Evolutionary conservation across 2,888 invertebrate species (phyloP).

Genomic region (Cabera pusaria): DNA sequence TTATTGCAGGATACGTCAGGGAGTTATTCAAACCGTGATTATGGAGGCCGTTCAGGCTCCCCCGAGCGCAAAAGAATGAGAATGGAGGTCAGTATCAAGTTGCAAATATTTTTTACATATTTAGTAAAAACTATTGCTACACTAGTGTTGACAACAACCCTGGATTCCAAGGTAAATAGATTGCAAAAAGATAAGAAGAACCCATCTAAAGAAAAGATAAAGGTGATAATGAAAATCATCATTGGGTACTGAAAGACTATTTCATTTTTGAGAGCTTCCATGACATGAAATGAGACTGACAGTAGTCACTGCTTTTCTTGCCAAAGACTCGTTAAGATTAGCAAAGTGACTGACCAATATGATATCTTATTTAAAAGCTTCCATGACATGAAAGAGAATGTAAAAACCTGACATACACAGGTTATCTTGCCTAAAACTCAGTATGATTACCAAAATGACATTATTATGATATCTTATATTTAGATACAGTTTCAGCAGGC

Average conservation of each 20-base stretch:
- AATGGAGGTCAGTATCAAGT: conserved; percentile 80
- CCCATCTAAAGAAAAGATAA: conserved; percentile 5
- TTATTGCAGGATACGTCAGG: conserved; percentile 68
- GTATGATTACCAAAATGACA: too few species aligned
- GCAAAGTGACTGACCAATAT: too few species aligned
- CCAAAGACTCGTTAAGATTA: conserved; percentile 10
- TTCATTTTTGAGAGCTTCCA: conserved; percentile 4
- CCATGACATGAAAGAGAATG: too few species aligned
- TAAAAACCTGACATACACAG: too few species aligned
- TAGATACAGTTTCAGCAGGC: conserved; percentile 6
- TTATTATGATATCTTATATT: conserved; percentile 4
- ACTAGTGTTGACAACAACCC: too few species aligned
- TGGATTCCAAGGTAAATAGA: too few species aligned
- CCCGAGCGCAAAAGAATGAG: conserved; percentile 86
- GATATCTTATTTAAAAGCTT: too few species aligned
- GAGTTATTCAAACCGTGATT: conserved; percentile 79
- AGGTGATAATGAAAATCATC: conserved; percentile 10
- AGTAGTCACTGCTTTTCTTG: conserved; percentile 2
- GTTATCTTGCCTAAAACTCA: too few species aligned
- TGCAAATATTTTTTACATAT: too few species aligned
- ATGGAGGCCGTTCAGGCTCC: conserved; percentile 82
- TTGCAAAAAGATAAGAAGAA: too few species aligned
- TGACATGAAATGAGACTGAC: conserved; percentile 2
- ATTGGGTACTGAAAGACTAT: conserved; percentile 3
- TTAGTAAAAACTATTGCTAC: too few species aligned